Evolutionary conservation across 2,113 vertebrate genomes (phyloP), one percentile per base, ranked within the genome.

Genomic region (Aldabrachelys gigantea): DNA sequence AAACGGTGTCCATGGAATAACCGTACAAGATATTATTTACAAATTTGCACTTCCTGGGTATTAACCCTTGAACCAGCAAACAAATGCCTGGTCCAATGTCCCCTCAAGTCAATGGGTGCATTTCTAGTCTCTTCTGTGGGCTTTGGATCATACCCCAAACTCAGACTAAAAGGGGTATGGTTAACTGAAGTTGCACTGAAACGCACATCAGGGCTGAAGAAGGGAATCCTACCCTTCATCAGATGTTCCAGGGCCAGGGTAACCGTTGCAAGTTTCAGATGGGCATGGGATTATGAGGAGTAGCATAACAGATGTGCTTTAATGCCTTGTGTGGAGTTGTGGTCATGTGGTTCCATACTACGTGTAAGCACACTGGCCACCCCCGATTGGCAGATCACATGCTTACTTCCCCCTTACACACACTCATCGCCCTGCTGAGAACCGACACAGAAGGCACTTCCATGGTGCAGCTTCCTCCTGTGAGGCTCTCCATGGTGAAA

Each of bases 1-100:
- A 94, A 96, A 92, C 41, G 89, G 62, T 84, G 65, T 76, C 90
- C 83, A 75, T 92, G 92, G 91, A 94, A 92, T 89, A 91, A 92
- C 53, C 31, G 5, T 83, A 78, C 59, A 92, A 72, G 86, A 85
- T 5, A 56, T 27, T 89, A 79, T 88, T 93, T 91, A 93, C 2
- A 1, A 92, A 90, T 95, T 85, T 85, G 53, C 59, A 85, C 47
- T 72, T 85, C 35, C 35, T 65, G 17, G 62, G 79, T 78, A 56
- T 0, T 1, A 90, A 84, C 85, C 65, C 54, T 80, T 89, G 76
- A 94, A 85, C 25, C 50, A 47, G 75, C 14, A 27, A 52, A 91
- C 69, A 44, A 27, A 79, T 78, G 49, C 41, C 24, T 44, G 76
- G 72, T 27, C 49, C 47, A 95, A 87, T 16, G 8, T 65, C 84